Base-by-base conservation (phyloP, 2,113 vertebrate species). In the Melospiza melodia region DNA sequence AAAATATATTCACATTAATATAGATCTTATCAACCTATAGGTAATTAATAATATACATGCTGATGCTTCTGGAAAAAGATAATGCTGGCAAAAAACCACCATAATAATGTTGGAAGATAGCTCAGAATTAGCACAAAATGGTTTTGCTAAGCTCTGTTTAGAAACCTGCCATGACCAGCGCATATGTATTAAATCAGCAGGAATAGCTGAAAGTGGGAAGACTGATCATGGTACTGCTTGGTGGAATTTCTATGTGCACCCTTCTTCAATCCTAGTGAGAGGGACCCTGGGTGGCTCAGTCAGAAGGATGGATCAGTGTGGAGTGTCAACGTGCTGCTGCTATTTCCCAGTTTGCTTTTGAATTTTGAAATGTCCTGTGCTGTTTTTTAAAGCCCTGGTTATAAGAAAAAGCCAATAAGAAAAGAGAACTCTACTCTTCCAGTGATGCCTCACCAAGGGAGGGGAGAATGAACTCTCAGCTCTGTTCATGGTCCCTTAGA, bases 221-320 rank as follows among this genome's bases (percentile, higher is more conserved):
- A 37, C 9, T 17, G 66, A 5, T n/a, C 43, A 13, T 17, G 66
- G 39, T 6, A 11, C 5, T 41, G 15, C 35, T n/a, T 21, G n/a
- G 10, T 6, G 8, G 20, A 58, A 18, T 52, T 54, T 72, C 3
- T 1, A 2, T 0, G 11, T 15, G 27, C 25, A 21, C 16, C 75
- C 5, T 49, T 51, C n/a, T 30, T 39, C 48, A 66, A 0, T 23
- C 6, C 25, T 20, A 5, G 19, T 1, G 19, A 51, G 24, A 33
- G 55, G 61, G 18, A 66, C 2, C 28, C 28, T 6, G 5, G 41
- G 4, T 2, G 13, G 10, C 35, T n/a, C 35, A 9, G 5, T 20
- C 3, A 41, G 67, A 15, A 28, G 25, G 33, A 41, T 9, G 9
- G 31, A 35, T 30, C 48, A 33, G 3, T 31, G 48, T 48, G 62